A percentile compares a stretch with the other conserved stretches of the same genome.
phyloP scores from a whole-genome alignment of 1,140 invertebrate species.

The Pachypeltis micranthus region DNA sequence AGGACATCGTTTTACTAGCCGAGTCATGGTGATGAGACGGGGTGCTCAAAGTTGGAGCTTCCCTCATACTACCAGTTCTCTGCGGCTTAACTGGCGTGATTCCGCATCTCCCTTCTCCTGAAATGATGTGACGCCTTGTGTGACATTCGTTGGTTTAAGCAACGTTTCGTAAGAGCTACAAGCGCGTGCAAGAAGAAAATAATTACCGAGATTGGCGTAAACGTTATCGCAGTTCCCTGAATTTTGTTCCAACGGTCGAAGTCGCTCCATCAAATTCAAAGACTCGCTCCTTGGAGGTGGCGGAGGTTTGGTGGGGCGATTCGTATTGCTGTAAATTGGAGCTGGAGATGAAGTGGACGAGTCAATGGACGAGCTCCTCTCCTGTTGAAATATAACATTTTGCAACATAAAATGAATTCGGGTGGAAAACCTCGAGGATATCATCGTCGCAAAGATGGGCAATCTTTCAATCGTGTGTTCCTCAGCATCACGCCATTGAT shows the following conservation, averaged over 20 bases:
- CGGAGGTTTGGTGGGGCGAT: slow-evolving; percentile 41
- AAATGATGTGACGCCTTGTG: slow-evolving; percentile 24
- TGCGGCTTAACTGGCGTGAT: slow-evolving; percentile 66
- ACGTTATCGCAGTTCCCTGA: slow-evolving; percentile 17
- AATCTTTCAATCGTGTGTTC: too few species aligned
- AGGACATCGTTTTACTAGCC: neutral
- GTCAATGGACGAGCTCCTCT: too few species aligned
- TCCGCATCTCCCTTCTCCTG: slow-evolving; percentile 61
- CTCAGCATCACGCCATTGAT: too few species aligned
- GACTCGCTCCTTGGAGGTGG: slow-evolving; percentile 45
- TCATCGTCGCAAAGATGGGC: too few species aligned
- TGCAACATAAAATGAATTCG: too few species aligned
- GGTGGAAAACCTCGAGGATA: too few species aligned
- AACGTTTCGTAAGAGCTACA: too few species aligned
- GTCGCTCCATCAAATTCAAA: slow-evolving; percentile 31
- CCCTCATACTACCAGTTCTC: slow-evolving; percentile 67
- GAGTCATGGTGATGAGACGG: neutral
- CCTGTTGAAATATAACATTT: too few species aligned
- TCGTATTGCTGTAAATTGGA: slow-evolving; percentile 3
- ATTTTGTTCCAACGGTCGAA: neutral
- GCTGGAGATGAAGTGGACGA: neutral
- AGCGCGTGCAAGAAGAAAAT: too few species aligned
- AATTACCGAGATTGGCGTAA: slow-evolving; percentile 32
- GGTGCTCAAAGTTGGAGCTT: slow-evolving; percentile 30
- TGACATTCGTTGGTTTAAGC: too few species aligned